A percentile compares a stretch with the other conserved stretches of the same genome.
Conservation (phyloP, 2,888 invertebrate genomes). For the Zygogramma bicolorata region DNA sequence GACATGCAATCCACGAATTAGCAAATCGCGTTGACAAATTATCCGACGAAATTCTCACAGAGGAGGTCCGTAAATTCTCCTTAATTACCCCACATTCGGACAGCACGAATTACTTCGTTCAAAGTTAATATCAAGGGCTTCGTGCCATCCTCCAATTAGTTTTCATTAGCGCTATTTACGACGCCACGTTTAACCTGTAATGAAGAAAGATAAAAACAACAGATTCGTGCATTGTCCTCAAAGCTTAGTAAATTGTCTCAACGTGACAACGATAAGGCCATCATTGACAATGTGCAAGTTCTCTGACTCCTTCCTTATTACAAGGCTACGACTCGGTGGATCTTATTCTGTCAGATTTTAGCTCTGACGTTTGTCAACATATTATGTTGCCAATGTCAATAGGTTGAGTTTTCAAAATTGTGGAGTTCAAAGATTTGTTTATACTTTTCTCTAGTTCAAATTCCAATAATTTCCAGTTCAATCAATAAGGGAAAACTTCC, state of each 20-base stretch:
- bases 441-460: no score
- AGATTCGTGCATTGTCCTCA: no score
- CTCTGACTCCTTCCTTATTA: no score
- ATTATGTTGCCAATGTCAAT: no score
- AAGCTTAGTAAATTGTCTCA: background rate
- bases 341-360: no score
- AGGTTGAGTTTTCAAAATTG: no score
- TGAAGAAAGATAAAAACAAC: background rate
- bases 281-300: no score
- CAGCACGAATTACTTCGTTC: background rate
- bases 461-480: no score
- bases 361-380: no score
- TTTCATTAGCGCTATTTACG: background rate
- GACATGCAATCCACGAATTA: conserved; percentile 4
- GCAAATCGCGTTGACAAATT: background rate
- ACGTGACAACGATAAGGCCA: background rate
- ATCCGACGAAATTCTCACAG: background rate
- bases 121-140: background rate
- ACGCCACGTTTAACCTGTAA: background rate
- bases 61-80: background rate
- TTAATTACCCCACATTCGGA: background rate
- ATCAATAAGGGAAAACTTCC: no score
- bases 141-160: background rate
- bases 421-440: no score
- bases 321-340: no score